Base-by-base conservation (phyloP, 2,888 invertebrate species). In the Chromoteleia sp. region DNA sequence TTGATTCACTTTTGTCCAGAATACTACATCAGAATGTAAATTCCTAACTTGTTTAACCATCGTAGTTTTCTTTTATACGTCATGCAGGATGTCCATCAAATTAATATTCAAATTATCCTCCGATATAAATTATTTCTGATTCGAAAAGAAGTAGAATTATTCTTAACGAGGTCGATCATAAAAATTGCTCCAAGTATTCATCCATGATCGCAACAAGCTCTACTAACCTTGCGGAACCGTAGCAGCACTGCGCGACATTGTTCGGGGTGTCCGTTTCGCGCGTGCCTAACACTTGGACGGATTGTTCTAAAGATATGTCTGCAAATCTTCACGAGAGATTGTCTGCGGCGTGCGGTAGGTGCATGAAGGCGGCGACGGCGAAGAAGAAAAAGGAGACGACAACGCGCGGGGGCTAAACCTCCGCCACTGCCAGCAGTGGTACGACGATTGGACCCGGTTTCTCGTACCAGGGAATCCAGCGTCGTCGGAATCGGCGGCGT, bases 201-300 rank as follows among this genome's bases (percentile, higher is more conserved):
- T n/a, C n/a, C n/a, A n/a, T n/a, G n/a, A n/a, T n/a, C 25, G 5
- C 25, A 25, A 25, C 2, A 4, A 25, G 25, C 25, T 4, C n/a
- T 10, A 71, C 41, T 45, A 14, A 91, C 91, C 91, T 88, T 89
- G 88, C 86, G 91, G 91, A 82, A 88, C 89, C 73, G 91, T 90
- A 84, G 89, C 88, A 77, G 91, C 89, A 85, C 88, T 91, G 85
- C 91, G 91, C 78, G 91, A 90, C 91, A 91, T 91, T 84, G 85
- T 91, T 86, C 82, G 70, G 77, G 82, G 65, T 77, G 77, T 73
- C 83, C 74, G 76, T 75, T 36, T 77, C 82, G 82, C 84, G 81
- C 25, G 59, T 84, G 81, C 76, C 83, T 86, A 85, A 83, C 33
- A 59, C 81, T 78, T 86, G 89, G 88, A 88, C 88, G 88, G 88